phyloP scores from a whole-genome alignment of 2,113 vertebrate genomes.

The Dromiciops gliroides region DNA sequence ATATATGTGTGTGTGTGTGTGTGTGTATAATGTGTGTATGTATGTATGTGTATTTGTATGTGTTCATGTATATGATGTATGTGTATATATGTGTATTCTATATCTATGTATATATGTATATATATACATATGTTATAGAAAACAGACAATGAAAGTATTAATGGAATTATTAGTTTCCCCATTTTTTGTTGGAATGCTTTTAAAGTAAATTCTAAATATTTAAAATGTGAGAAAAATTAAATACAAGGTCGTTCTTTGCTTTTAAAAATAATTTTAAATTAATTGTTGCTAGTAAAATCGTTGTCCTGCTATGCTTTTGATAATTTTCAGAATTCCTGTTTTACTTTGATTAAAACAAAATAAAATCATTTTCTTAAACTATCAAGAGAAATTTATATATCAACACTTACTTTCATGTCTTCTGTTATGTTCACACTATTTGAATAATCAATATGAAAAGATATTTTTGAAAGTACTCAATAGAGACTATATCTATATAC shows the following conservation, averaged over 20 bases:
- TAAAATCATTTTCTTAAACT: no score
- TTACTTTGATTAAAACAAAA: background rate
- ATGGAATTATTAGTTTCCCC: background rate
- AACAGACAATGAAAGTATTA: background rate
- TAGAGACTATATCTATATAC: background rate
- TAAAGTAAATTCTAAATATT: background rate
- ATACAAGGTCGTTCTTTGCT: no score
- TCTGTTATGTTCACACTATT: background rate
- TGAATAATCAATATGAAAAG: background rate
- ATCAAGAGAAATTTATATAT: background rate
- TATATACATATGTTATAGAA: background rate
- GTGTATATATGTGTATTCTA: no score
- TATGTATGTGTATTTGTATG: no score
- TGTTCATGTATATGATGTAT: no score
- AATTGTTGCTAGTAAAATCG: background rate
- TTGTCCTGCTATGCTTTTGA: background rate
- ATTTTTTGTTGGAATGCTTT: background rate
- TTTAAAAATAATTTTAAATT: background rate
- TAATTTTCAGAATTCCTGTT: background rate
- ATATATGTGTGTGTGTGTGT: no score
- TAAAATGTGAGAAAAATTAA: background rate
- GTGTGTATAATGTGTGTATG: no score
- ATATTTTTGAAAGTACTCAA: background rate
- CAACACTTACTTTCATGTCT: background rate
- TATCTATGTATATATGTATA: no score